Evolutionary conservation across 2,797 vertebrate species (phyloP).

Genomic region (Sparus aurata): DNA sequence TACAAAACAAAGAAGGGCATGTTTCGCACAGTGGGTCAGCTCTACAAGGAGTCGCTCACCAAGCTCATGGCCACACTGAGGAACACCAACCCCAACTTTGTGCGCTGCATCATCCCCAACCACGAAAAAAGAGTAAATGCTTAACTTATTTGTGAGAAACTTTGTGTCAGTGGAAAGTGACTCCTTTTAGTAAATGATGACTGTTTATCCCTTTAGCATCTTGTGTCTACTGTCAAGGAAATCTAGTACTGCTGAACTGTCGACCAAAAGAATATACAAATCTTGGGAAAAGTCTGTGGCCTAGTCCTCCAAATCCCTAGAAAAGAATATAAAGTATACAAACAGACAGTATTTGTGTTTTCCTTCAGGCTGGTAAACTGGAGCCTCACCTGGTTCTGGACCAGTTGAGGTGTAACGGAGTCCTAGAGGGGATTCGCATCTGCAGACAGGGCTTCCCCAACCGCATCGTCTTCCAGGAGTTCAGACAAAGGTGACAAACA

Average conservation of each 20-base stretch:
- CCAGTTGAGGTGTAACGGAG: constrained; percentile 98
- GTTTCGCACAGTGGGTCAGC: constrained; percentile 97
- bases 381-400: constrained; percentile 96
- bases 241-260: not conserved
- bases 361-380: constrained; percentile 92
- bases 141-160: not conserved
- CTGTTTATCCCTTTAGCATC: not conserved
- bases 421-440: constrained; percentile 98
- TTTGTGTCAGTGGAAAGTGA: not conserved
- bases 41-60: constrained; percentile 97
- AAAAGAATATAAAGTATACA: not conserved
- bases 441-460: constrained; percentile 99
- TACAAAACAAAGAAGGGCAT: constrained; percentile 99
- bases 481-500: constrained; percentile 92
- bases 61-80: constrained; percentile 98
- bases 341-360: constrained; percentile 9
- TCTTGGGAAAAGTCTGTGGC: not conserved
- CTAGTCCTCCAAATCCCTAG: not conserved
- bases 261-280: not conserved
- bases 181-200: not conserved
- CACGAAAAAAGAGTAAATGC: constrained; percentile 94
- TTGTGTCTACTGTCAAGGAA: not conserved
- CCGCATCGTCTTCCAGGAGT: constrained; percentile 99
- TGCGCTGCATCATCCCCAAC: constrained; percentile 99
- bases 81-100: constrained; percentile 99